Evolutionary conservation across 92 coral and sea anemone genomes (phyloP).

Genomic region (Metridium senile): DNA sequence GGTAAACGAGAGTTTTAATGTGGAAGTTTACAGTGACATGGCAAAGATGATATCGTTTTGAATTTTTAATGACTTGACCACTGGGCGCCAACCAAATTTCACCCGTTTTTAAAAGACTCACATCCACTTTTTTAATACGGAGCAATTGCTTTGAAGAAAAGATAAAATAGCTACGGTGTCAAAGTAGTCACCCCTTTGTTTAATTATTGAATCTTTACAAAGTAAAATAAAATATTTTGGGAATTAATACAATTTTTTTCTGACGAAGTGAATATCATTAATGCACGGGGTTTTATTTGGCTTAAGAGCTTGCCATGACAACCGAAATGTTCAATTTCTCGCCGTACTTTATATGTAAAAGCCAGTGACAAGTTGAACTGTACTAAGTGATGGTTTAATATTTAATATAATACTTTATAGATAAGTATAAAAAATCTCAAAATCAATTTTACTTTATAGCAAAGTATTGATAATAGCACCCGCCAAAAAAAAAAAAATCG

Average conservation of each 20-base stretch:
- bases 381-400: background rate
- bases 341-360: background rate
- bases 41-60: background rate
- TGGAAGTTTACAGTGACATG: background rate
- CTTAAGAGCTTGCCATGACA: background rate
- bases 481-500: too few species aligned
- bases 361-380: background rate
- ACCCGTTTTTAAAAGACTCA: conserved; percentile 2
- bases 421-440: background rate
- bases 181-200: too few species aligned
- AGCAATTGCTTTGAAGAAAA: too few species aligned
- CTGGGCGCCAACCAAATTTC: conserved; percentile 14
- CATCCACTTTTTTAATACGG: background rate
- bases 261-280: background rate
- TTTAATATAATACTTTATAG: background rate
- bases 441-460: background rate
- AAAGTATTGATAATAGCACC: background rate
- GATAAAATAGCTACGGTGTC: too few species aligned
- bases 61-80: conserved; percentile 25
- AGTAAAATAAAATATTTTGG: background rate
- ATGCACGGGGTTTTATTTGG: background rate
- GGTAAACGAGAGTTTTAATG: background rate
- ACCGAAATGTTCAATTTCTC: background rate
- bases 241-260: background rate
- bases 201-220: background rate